phyloP scores from a whole-genome alignment of 2,113 vertebrate species.

The Labeo catla region DNA sequence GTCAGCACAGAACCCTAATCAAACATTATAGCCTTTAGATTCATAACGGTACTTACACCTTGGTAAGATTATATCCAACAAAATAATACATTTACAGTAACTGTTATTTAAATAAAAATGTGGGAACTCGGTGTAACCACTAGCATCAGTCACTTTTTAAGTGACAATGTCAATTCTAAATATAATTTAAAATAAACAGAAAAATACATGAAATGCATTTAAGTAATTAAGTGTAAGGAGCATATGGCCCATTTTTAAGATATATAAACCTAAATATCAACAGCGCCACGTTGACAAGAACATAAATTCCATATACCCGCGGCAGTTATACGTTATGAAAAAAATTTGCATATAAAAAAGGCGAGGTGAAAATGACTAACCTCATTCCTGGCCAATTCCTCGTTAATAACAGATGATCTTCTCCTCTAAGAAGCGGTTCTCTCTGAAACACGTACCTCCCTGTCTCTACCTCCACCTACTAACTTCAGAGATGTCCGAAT shows the following conservation, averaged over 20 bases:
- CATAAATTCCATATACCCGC: neutral
- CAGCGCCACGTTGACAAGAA: conserved; percentile 32
- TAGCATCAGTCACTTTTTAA: neutral
- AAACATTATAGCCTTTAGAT: neutral
- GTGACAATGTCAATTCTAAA: neutral
- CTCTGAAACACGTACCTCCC: neutral
- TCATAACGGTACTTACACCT: neutral
- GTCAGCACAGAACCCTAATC: neutral
- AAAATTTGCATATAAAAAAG: neutral
- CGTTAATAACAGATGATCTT: conserved; percentile 2
- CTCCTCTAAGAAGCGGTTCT: neutral
- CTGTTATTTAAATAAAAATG: neutral
- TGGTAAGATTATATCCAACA: neutral
- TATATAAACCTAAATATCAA: neutral
- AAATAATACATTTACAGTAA: neutral
- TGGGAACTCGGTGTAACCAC: neutral
- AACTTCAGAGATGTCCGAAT: neutral
- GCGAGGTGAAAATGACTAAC: conserved; percentile 27
- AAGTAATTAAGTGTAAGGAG: neutral
- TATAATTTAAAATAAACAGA: neutral
- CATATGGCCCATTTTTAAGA: neutral
- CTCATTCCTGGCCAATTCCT: conserved; percentile 18
- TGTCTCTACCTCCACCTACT: conserved; percentile 4
- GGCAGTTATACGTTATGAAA: neutral
- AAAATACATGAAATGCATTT: neutral